Evolutionary conservation across 2,888 invertebrate species (phyloP).

Genomic region (Callosobruchus maculatus): DNA sequence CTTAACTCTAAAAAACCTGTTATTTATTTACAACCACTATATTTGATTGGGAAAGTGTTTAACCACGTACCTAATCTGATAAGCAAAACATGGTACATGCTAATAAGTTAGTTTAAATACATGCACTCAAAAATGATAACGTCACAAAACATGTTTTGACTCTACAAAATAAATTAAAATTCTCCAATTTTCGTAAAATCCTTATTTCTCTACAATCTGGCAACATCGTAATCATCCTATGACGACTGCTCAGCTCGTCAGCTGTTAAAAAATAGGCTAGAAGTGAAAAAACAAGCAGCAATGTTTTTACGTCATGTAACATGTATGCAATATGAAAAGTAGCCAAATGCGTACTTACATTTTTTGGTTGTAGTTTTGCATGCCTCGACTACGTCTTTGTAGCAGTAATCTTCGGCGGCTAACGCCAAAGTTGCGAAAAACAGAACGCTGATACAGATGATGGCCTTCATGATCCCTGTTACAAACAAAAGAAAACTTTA

Average conservation of each 20-base stretch:
- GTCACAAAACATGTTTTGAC: too few species aligned
- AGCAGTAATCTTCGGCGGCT: conserved; percentile 56
- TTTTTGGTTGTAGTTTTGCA: conserved; percentile 47
- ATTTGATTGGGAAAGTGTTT: too few species aligned
- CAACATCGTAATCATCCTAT: too few species aligned
- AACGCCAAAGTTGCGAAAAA: conserved; percentile 45
- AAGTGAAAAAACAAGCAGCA: not conserved
- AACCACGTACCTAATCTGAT: too few species aligned
- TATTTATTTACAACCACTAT: too few species aligned
- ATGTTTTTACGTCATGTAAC: not conserved
- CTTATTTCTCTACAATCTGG: not conserved
- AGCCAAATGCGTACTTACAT: conserved; percentile 31
- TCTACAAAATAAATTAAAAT: too few species aligned
- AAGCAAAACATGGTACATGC: too few species aligned
- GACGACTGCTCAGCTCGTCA: not conserved
- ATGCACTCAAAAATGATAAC: too few species aligned
- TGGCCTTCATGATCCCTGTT: conserved; percentile 58
- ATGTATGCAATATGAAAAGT: not conserved
- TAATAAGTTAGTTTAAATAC: too few species aligned
- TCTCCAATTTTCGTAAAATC: not conserved
- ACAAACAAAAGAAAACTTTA: conserved; percentile 23
- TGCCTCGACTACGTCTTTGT: conserved; percentile 56
- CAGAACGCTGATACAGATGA: conserved; percentile 49
- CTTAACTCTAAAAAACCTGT: too few species aligned
- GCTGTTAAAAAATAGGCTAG: not conserved